Percentiles rank a stretch among this genome's conserved stretches.
Evolutionary conservation across 2,888 invertebrate species (phyloP).

Genomic region (Drosophila atroscutellata): DNA sequence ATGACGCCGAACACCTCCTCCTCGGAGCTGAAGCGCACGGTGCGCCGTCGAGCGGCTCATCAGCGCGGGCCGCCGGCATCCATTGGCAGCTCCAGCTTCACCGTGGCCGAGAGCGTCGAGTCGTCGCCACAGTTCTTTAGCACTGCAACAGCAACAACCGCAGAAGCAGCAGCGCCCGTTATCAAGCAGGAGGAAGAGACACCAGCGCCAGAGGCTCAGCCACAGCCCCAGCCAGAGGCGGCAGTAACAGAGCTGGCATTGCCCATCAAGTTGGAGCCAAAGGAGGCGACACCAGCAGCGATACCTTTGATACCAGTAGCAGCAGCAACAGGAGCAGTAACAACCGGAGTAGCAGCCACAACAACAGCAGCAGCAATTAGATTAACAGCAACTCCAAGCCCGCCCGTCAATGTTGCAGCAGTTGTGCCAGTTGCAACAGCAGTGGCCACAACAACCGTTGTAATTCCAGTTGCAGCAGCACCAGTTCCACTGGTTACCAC

Average conservation of each 20-base stretch:
- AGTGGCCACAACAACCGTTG: not conserved
- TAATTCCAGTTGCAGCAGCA: constrained; percentile 8
- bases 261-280: constrained; percentile 71
- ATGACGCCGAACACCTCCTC: not conserved
- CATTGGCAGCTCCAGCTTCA: constrained; percentile 68
- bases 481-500: constrained; percentile 12
- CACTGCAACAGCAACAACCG: not conserved
- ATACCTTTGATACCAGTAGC: constrained; percentile 29
- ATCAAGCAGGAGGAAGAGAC: constrained; percentile 40
- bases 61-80: constrained; percentile 25
- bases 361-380: constrained; percentile 6
- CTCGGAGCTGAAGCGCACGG: constrained; percentile 66
- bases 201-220: constrained; percentile 32
- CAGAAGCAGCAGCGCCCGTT: constrained; percentile 4
- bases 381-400: constrained; percentile 28
- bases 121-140: constrained; percentile 74
- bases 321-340: not conserved
- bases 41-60: constrained; percentile 20
- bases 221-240: constrained; percentile 42
- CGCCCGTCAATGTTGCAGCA: constrained; percentile 26
- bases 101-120: constrained; percentile 30
- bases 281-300: constrained; percentile 35
- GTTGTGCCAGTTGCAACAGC: constrained; percentile 21
- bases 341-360: not conserved
- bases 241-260: constrained; percentile 16